phyloP scores from a whole-genome alignment of 2,797 vertebrate species.

The Chromobotia macracanthus region DNA sequence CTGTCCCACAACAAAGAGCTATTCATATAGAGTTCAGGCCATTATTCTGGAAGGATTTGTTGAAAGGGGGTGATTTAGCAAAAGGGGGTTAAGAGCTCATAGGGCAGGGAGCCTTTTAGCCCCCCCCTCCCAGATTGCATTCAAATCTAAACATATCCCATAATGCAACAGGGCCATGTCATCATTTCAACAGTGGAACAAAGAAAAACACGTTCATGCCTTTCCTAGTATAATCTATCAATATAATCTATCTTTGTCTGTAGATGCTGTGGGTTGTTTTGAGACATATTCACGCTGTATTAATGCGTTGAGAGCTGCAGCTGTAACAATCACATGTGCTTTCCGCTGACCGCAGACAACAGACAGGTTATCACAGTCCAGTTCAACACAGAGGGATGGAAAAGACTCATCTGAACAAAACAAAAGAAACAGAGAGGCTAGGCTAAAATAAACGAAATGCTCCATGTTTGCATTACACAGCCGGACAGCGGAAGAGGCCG shows the following conservation, averaged over 20 bases:
- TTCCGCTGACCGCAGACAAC: slow-evolving; percentile 50
- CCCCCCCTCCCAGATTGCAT: slow-evolving; percentile 74
- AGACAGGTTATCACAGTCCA: slow-evolving; percentile 36
- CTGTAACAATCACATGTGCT: slow-evolving; percentile 57
- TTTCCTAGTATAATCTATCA: slow-evolving; percentile 71
- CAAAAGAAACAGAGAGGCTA: slow-evolving; percentile 33
- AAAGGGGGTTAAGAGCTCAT: slow-evolving; percentile 66
- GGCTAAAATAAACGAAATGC: slow-evolving; percentile 43
- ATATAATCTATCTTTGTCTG: slow-evolving; percentile 70
- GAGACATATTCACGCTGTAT: slow-evolving; percentile 57
- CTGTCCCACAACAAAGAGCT: slow-evolving; percentile 82
- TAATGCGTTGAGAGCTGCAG: slow-evolving; percentile 51
- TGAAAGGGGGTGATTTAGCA: slow-evolving; percentile 75
- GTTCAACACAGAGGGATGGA: slow-evolving; percentile 30
- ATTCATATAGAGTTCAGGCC: slow-evolving; percentile 84
- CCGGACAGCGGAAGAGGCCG: slow-evolving; percentile 19
- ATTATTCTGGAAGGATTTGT: slow-evolving; percentile 75
- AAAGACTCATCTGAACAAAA: slow-evolving; percentile 27
- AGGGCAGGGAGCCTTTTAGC: slow-evolving; percentile 68
- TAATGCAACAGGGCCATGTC: slow-evolving; percentile 75
- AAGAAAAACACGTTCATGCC: slow-evolving; percentile 75
- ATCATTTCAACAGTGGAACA: slow-evolving; percentile 72
- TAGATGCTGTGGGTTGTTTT: slow-evolving; percentile 57
- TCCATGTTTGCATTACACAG: slow-evolving; percentile 24
- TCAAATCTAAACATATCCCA: slow-evolving; percentile 86